Conservation (phyloP, 1,140 invertebrate genomes). For the Muscidifurax raptorellus region DNA sequence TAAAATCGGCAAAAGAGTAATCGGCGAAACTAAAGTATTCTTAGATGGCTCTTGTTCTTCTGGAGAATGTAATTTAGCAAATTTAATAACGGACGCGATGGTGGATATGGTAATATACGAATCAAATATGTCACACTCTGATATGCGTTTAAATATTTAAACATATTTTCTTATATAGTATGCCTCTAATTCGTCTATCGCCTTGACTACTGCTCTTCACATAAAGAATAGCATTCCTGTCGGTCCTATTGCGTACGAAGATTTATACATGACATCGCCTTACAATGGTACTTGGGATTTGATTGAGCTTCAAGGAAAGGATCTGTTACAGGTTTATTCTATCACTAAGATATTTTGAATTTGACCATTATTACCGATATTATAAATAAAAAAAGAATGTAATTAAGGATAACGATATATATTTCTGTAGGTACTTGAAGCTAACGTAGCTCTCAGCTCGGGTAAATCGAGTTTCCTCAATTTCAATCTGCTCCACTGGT, state of each 20-base stretch:
- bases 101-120: conserved; percentile 75
- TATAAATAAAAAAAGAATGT: too few species aligned
- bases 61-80: conserved; percentile 86
- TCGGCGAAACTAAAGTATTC: conserved; percentile 78
- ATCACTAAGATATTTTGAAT: not conserved
- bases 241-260: conserved; percentile 80
- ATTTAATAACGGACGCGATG: conserved; percentile 84
- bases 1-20: conserved; percentile 74
- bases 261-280: conserved; percentile 81
- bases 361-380: too few species aligned
- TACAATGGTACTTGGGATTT: conserved; percentile 84
- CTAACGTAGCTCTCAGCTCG: conserved; percentile 50
- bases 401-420: not conserved
- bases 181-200: conserved; percentile 83
- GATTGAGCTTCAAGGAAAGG: conserved; percentile 79
- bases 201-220: conserved; percentile 83
- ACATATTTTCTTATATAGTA: conserved; percentile 43
- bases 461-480: conserved; percentile 46
- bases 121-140: too few species aligned
- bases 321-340: conserved; percentile 75
- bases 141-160: too few species aligned
- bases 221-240: conserved; percentile 78
- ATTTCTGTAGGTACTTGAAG: conserved; percentile 55
- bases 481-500: conserved; percentile 59
- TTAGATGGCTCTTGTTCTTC: conserved; percentile 76